A percentile compares a stretch with the other conserved stretches of the same genome.
Conservation (phyloP, 2,888 invertebrate species). For the Shargacucullia verbasci region DNA sequence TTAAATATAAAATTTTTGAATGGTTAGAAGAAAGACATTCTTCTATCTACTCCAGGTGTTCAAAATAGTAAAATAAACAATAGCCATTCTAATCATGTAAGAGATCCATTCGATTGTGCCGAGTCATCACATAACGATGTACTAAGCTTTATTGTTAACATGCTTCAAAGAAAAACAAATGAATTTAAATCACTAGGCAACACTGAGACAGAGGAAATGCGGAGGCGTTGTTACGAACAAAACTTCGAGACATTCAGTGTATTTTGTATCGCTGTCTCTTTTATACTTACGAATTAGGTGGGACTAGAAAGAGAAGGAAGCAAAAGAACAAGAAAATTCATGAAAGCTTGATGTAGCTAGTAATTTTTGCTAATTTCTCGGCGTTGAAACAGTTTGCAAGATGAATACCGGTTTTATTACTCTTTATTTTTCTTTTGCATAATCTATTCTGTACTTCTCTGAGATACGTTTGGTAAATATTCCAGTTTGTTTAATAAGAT, state of each 20-base stretch:
- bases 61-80: constrained; percentile 73
- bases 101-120: constrained; percentile 70
- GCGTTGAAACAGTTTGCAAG: constrained; percentile 30
- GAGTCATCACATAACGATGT: constrained; percentile 73
- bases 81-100: constrained; percentile 74
- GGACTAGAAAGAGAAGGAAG: constrained; percentile 39
- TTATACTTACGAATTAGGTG: constrained; percentile 35
- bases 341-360: constrained; percentile 51
- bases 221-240: constrained; percentile 61
- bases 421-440: constrained; percentile 40
- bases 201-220: constrained; percentile 59
- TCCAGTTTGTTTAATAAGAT: constrained; percentile 3
- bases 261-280: constrained; percentile 49
- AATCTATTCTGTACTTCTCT: constrained; percentile 20
- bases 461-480: constrained; percentile 12
- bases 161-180: constrained; percentile 68
- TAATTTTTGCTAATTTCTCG: constrained; percentile 47
- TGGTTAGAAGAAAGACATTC: constrained; percentile 9
- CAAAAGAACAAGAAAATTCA: constrained; percentile 49
- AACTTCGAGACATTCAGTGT: constrained; percentile 52
- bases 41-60: constrained; percentile 13
- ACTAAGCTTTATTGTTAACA: constrained; percentile 71
- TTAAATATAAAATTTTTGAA: constrained; percentile 5
- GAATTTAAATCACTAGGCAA: constrained; percentile 65
- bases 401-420: constrained; percentile 36